Evolutionary conservation across 2,888 invertebrate species (phyloP).

Genomic region (Chromoteleia sp.): DNA sequence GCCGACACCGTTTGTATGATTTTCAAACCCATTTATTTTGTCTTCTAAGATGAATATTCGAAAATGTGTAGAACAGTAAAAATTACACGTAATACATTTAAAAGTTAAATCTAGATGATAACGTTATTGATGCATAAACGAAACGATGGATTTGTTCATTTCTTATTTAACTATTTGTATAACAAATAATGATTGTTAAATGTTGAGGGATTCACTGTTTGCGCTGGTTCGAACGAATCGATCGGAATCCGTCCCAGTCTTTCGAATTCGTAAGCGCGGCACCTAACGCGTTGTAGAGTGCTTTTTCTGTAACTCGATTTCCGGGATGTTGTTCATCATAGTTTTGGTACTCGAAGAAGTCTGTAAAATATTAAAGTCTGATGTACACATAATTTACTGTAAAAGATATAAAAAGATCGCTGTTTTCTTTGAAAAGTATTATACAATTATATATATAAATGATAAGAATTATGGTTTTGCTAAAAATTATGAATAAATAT

Average conservation of each 20-base stretch:
- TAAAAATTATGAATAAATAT: too few species aligned
- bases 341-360: slow-evolving; percentile 66
- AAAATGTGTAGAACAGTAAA: slow-evolving; percentile 25
- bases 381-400: too few species aligned
- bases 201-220: slow-evolving; percentile 47
- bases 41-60: not conserved
- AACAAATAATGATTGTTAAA: too few species aligned
- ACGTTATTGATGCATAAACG: not conserved
- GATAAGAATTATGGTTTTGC: too few species aligned
- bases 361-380: slow-evolving; percentile 26
- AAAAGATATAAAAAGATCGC: too few species aligned
- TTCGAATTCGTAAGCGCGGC: slow-evolving; percentile 64
- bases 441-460: too few species aligned
- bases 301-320: slow-evolving; percentile 62
- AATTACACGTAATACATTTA: slow-evolving; percentile 31
- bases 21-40: slow-evolving; percentile 50
- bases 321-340: slow-evolving; percentile 55
- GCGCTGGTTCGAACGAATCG: slow-evolving; percentile 63
- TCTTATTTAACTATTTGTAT: not conserved
- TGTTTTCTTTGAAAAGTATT: too few species aligned
- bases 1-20: slow-evolving; percentile 1
- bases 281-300: slow-evolving; percentile 59
- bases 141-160: not conserved
- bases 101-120: slow-evolving; percentile 8
- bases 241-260: slow-evolving; percentile 66